A percentile compares a stretch with the other conserved stretches of the same genome.
These are phyloP conservation scores for Sebastes trivittatus DNA, from an alignment of 2,797 vertebrate species.

Conservation along the genomic window DNA sequence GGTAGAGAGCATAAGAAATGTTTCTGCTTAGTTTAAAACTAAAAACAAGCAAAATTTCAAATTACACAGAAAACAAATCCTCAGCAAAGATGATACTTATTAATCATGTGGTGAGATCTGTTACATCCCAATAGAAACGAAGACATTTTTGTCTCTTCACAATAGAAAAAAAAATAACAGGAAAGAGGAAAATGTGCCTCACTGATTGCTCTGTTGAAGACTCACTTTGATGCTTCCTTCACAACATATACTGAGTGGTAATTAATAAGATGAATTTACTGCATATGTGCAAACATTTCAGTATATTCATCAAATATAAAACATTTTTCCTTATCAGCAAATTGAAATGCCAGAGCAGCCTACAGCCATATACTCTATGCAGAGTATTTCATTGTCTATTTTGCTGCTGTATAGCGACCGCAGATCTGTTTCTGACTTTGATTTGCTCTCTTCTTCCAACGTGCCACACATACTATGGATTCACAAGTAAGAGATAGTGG, in stretches of 20 bases:
- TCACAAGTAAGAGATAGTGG: conserved; percentile 76
- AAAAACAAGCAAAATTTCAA: conserved; percentile 52
- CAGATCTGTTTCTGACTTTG: conserved; percentile 32
- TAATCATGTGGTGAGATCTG: conserved; percentile 24
- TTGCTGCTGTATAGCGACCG: conserved; percentile 11
- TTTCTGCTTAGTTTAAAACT: conserved; percentile 52
- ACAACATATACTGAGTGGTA: background rate
- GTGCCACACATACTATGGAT: conserved; percentile 64
- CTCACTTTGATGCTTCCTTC: conserved; percentile 15
- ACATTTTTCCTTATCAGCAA: conserved; percentile 15
- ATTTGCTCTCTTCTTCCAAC: conserved; percentile 43
- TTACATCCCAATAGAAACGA: background rate
- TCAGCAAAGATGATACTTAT: conserved; percentile 15
- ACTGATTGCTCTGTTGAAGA: conserved; percentile 8
- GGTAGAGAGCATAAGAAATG: conserved; percentile 64
- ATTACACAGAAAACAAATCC: conserved; percentile 25
- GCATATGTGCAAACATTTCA: conserved; percentile 14
- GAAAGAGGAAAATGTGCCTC: background rate
- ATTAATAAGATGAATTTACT: conserved; percentile 12
- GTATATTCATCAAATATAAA: conserved; percentile 7
- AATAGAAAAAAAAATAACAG: conserved; percentile 1
- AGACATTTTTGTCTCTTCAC: background rate
- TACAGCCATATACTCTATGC: background rate
- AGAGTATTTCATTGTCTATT: conserved; percentile 27
- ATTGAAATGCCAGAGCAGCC: conserved; percentile 22